These are phyloP conservation scores for Gouania willdenowi DNA, from an alignment of 2,797 vertebrate genomes.

Conservation along the genomic window DNA sequence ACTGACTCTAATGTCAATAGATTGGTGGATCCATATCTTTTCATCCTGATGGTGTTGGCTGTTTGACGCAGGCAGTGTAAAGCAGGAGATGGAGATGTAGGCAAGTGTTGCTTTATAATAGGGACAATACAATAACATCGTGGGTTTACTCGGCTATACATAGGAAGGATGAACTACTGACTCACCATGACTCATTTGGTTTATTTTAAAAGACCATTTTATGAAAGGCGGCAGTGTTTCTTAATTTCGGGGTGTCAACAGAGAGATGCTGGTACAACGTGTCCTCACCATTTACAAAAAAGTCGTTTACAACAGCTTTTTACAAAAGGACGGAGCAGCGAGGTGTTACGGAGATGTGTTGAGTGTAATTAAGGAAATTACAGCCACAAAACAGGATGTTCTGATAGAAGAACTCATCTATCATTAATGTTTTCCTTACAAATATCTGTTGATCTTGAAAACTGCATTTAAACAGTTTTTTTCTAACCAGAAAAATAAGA, in stretches of 20 bases:
- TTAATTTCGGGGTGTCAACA: slow-evolving; percentile 17
- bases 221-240: slow-evolving; percentile 11
- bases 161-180: slow-evolving; percentile 6
- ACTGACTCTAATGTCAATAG: slow-evolving; percentile 1
- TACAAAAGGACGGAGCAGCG: slow-evolving; percentile 8
- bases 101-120: too few relatives aligned
- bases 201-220: slow-evolving; percentile 19
- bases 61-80: background rate
- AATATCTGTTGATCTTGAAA: too few relatives aligned
- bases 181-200: slow-evolving; percentile 50
- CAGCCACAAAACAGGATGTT: too few relatives aligned
- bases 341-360: slow-evolving; percentile 23
- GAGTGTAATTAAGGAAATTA: slow-evolving; percentile 57
- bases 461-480: too few relatives aligned
- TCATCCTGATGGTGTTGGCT: slow-evolving; percentile 1
- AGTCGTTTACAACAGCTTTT: background rate
- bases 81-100: background rate
- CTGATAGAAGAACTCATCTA: slow-evolving; percentile 6
- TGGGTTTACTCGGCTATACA: slow-evolving; percentile 1
- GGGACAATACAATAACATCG: too few relatives aligned
- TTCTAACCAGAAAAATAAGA: too few relatives aligned
- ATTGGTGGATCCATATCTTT: slow-evolving; percentile 1
- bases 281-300: slow-evolving; percentile 39
- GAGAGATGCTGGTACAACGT: slow-evolving; percentile 35
- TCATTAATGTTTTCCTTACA: too few relatives aligned